phyloP scores from a whole-genome alignment of 2,113 vertebrate species.

The Actinemys pallida region DNA sequence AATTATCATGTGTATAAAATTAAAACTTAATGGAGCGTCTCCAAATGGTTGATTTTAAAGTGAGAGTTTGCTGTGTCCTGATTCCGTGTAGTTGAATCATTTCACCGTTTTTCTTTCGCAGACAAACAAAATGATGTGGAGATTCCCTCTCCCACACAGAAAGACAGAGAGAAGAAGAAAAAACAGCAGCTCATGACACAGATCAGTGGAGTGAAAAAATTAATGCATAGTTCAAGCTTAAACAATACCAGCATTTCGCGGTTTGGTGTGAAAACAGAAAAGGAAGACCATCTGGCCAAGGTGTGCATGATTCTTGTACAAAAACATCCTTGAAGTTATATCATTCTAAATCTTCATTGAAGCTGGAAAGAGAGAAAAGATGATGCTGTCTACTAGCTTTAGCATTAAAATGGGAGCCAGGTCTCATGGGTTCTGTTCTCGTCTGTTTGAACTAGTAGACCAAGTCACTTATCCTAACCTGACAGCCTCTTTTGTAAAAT shows the following conservation, averaged over 20 bases:
- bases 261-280: slow-evolving; percentile 95
- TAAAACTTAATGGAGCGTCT: neutral
- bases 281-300: slow-evolving; percentile 95
- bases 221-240: slow-evolving; percentile 90
- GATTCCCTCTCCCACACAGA: slow-evolving; percentile 94
- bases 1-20: neutral
- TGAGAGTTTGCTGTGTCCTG: accelerated
- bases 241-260: slow-evolving; percentile 89
- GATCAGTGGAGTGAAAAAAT: slow-evolving; percentile 95
- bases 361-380: neutral
- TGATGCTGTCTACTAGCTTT: neutral
- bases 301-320: slow-evolving; percentile 65
- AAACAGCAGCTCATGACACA: slow-evolving; percentile 95
- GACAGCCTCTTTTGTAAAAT: neutral
- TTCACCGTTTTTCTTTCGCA: slow-evolving; percentile 63
- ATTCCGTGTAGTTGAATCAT: neutral
- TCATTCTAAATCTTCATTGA: neutral
- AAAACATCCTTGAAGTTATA: neutral
- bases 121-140: slow-evolving; percentile 99
- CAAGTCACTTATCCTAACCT: neutral
- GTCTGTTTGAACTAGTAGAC: neutral
- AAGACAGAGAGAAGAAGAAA: slow-evolving; percentile 94
- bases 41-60: neutral
- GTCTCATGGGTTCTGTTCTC: neutral
- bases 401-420: neutral